Base-by-base conservation (phyloP, 2,888 invertebrate genomes). In the Orgyia antiqua region DNA sequence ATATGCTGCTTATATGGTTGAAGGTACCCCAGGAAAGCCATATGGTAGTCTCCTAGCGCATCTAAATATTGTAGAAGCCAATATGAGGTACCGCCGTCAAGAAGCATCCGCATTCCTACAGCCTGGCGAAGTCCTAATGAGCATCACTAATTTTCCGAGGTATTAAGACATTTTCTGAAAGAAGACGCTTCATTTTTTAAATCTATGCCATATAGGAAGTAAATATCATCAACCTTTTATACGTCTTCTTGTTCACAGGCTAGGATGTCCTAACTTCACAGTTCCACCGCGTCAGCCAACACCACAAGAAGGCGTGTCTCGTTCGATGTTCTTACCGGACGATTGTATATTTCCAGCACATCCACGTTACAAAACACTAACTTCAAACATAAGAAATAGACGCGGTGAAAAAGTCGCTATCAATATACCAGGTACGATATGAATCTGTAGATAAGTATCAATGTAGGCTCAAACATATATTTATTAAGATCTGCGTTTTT, bases 1-100 rank as follows among this genome's bases (percentile, higher is more conserved):
- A 79, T 99, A 97, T 87, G 99, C 96, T 2, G 93, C 95, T n/a
- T 99, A 98, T 68, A 99, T 99, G 98, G 90, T 98, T 35, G 98
- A 99, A 87, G 99, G 99, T 10, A 99, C 99, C 0, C 99, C 99
- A 0, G 99, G 99, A 1, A 92, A 93, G 61, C 96, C 96, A 0
- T 99, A 98, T 60, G 98, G 98, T 4, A 96, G 97, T 1, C 87
- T 97, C 8, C 87, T 99, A 67, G 97, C 97, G 4, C 97, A 99
- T 86, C 98, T 99, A 75, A 99, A 99, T 77, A 92, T 97, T 39
- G 99, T 99, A 3, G 99, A 99, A 77, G 95, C 97, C 4, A 99
- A 99, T 76, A 99, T 99, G 99, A 92, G 89, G 49, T 91, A 93
- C 57, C 89, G 97, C 28, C 89, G 98, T 45, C 92, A 95, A 48